These are phyloP conservation scores for Drosophila colorata DNA, from an alignment of 2,888 invertebrate species.

Conservation along the genomic window DNA sequence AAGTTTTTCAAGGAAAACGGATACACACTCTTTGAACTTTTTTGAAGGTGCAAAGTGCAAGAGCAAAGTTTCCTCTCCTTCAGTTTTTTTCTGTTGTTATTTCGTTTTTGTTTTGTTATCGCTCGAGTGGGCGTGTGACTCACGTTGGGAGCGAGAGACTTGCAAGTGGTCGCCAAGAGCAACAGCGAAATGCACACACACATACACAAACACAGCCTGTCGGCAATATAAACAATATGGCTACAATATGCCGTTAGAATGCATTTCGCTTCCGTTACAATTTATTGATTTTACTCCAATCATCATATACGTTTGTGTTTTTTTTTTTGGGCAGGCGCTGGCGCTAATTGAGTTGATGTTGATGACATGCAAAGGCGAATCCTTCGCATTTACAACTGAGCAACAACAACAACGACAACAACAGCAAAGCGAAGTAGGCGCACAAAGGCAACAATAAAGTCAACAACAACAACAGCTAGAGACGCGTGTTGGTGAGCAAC, in stretches of 20 bases:
- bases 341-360: constrained; percentile 69
- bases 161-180: constrained; percentile 59
- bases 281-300: constrained; percentile 76
- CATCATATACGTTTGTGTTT: constrained; percentile 16
- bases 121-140: constrained; percentile 54
- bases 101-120: constrained; percentile 36
- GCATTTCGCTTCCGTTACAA: constrained; percentile 32
- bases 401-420: constrained; percentile 23
- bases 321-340: constrained; percentile 39
- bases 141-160: constrained; percentile 32
- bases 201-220: constrained; percentile 1
- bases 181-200: constrained; percentile 31
- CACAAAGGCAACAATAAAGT: constrained; percentile 31
- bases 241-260: constrained; percentile 44
- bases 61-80: constrained; percentile 25
- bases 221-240: constrained; percentile 47
- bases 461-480: constrained; percentile 3
- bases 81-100: constrained; percentile 4
- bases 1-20: constrained; percentile 81
- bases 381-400: constrained; percentile 34
- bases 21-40: constrained; percentile 76
- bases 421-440: constrained; percentile 15
- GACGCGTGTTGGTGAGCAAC: constrained; percentile 17
- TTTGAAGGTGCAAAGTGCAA: constrained; percentile 75
- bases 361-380: constrained; percentile 58